Conservation (phyloP, 2,797 vertebrate species). For the Enteromius mattozi region DNA sequence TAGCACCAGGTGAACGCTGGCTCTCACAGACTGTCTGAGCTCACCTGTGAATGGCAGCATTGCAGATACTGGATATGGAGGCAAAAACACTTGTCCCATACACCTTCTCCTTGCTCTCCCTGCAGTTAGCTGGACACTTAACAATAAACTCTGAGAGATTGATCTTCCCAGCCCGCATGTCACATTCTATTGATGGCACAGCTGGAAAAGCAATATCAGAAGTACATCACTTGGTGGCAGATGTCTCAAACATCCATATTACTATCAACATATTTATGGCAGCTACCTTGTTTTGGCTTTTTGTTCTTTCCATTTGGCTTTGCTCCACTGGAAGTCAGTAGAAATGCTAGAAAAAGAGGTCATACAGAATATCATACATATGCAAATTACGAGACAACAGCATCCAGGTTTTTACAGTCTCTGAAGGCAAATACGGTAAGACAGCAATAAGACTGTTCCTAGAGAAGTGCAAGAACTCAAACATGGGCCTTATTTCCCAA, state of each 20-base stretch:
- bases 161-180: constrained; percentile 92
- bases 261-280: neutral
- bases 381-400: constrained; percentile 29
- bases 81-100: constrained; percentile 92
- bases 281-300: constrained; percentile 88
- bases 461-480: neutral
- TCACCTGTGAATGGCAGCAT: constrained; percentile 95
- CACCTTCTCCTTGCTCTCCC: constrained; percentile 88
- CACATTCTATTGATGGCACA: constrained; percentile 89
- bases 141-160: constrained; percentile 93
- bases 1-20: neutral
- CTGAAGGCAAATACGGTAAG: neutral
- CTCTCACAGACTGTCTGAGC: constrained; percentile 34
- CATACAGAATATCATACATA: constrained; percentile 58
- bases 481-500: neutral
- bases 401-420: neutral
- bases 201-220: constrained; percentile 71
- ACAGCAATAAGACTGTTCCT: neutral
- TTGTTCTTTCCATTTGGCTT: constrained; percentile 86
- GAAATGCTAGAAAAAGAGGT: constrained; percentile 77
- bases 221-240: neutral
- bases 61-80: constrained; percentile 96
- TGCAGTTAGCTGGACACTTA: constrained; percentile 90
- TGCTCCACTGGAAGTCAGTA: constrained; percentile 81
- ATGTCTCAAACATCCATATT: neutral